These are phyloP conservation scores for Esox niger DNA, from an alignment of 2,113 vertebrate genomes.

Conservation along the genomic window DNA sequence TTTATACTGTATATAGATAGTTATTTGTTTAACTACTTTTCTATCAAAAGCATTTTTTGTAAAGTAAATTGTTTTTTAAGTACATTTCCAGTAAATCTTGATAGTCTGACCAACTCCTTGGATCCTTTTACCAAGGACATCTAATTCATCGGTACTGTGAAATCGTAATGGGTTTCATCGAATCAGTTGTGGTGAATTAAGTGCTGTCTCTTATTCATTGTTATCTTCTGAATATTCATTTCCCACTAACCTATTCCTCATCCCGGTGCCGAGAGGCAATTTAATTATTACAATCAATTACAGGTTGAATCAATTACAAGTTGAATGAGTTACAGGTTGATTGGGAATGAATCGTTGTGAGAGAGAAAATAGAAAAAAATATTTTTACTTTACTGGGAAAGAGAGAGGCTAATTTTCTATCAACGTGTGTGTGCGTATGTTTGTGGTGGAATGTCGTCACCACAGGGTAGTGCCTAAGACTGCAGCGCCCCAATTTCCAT, in stretches of 20 bases:
- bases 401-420: background rate
- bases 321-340: conserved; percentile 64
- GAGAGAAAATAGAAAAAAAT: conserved; percentile 30
- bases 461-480: too few relatives aligned
- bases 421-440: background rate
- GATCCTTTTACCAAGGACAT: conserved; percentile 51
- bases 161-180: conserved; percentile 66
- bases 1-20: background rate
- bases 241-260: conserved; percentile 45
- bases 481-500: too few relatives aligned
- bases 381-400: conserved; percentile 25
- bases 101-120: background rate
- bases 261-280: conserved; percentile 49
- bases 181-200: conserved; percentile 70
- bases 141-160: conserved; percentile 66
- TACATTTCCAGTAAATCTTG: background rate
- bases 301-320: too few relatives aligned
- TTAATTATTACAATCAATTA: conserved; percentile 63
- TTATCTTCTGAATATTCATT: conserved; percentile 66
- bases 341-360: conserved; percentile 45
- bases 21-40: background rate
- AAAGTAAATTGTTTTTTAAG: background rate
- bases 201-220: conserved; percentile 65
- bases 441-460: too few relatives aligned
- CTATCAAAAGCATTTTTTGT: background rate